Conservation (phyloP, 2,113 vertebrate genomes). For the Salvelinus sp. region DNA sequence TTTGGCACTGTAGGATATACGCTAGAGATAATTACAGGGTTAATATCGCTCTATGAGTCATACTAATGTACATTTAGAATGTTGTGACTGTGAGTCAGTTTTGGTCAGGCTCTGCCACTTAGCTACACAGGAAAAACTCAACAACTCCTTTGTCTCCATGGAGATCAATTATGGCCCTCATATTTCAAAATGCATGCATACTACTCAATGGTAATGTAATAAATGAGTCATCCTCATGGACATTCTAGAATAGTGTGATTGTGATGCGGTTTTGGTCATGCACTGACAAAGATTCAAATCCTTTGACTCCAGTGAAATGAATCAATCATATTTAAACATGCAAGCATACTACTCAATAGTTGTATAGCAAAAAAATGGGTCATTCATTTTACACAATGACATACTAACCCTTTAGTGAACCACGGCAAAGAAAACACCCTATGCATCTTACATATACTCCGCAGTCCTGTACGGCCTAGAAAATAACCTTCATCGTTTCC, state of each 20-base stretch:
- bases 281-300: neutral
- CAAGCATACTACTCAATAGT: too few species aligned
- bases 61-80: neutral
- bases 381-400: neutral
- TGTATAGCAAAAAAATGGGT: too few species aligned
- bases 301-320: neutral
- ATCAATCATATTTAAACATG: neutral
- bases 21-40: neutral
- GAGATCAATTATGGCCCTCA: neutral
- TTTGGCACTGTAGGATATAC: neutral
- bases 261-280: neutral
- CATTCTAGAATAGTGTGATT: neutral
- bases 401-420: neutral
- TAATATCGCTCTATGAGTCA: neutral
- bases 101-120: neutral
- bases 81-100: neutral
- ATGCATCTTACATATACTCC: neutral
- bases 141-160: neutral
- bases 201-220: neutral
- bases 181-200: neutral
- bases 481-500: constrained; percentile 23
- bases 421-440: neutral
- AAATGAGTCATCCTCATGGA: neutral
- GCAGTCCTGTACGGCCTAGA: neutral
- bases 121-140: neutral